phyloP scores from a whole-genome alignment of 53 echinoderm and acorn worm genomes.

The Actinopyga echinites region DNA sequence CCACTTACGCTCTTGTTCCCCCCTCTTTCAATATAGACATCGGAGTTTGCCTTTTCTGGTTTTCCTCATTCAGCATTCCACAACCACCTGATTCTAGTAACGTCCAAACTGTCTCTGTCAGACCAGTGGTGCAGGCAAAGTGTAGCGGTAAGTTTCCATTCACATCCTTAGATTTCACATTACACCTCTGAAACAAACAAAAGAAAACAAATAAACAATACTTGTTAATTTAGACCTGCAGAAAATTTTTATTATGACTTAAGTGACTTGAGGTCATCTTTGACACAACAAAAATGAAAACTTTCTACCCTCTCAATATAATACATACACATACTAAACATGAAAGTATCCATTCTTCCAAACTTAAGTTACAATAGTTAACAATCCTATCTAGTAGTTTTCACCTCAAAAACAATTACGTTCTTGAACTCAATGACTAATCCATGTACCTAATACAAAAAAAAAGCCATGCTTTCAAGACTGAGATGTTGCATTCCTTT shows the following conservation, averaged over 20 bases:
- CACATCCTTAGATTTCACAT: slow-evolving; percentile 63
- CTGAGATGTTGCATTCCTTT: too few relatives aligned
- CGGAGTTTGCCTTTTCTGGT: slow-evolving; percentile 77
- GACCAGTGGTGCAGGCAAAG: slow-evolving; percentile 75
- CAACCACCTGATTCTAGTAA: slow-evolving; percentile 70
- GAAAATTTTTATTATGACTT: background rate
- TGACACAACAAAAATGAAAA: too few relatives aligned
- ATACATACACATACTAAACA: too few relatives aligned
- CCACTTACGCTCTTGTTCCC: slow-evolving; percentile 12
- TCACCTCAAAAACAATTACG: too few relatives aligned
- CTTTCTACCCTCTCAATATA: too few relatives aligned
- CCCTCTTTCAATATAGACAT: slow-evolving; percentile 58
- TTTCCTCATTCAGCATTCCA: slow-evolving; percentile 57
- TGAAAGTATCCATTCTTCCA: too few relatives aligned
- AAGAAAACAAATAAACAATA: background rate
- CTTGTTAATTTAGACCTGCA: too few relatives aligned
- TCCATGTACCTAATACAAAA: too few relatives aligned
- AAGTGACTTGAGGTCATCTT: background rate
- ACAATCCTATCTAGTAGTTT: too few relatives aligned
- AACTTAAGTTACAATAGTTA: too few relatives aligned
- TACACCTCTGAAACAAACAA: slow-evolving; percentile 64
- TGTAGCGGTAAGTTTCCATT: slow-evolving; percentile 84
- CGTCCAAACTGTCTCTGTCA: slow-evolving; percentile 84
- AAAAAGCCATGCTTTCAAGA: too few relatives aligned
- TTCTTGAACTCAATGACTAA: too few relatives aligned